These are phyloP conservation scores for Sinocyclocheilus anshuiensis DNA, from an alignment of 2,113 vertebrate genomes.

Conservation along the genomic window DNA sequence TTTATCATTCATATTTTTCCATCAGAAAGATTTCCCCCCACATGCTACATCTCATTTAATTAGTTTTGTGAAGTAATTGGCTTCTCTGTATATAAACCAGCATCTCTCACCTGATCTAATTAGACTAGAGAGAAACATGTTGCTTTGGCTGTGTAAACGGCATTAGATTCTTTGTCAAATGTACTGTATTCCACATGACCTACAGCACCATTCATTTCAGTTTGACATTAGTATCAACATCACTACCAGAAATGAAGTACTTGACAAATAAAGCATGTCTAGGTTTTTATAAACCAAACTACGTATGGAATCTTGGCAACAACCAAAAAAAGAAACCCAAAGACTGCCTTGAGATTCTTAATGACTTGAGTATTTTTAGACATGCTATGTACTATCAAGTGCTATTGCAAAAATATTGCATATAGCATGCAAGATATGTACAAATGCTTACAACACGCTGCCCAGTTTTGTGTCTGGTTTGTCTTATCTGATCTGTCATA, in stretches of 20 bases:
- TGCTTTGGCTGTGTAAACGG: background rate
- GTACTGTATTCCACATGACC: background rate
- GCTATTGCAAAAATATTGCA: background rate
- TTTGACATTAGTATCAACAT: background rate
- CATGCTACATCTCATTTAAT: background rate
- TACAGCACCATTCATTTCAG: background rate
- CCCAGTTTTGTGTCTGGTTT: too few species aligned
- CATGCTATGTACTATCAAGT: background rate
- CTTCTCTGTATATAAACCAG: slow-evolving; percentile 1
- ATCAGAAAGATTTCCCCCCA: background rate
- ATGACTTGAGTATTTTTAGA: slow-evolving; percentile 35
- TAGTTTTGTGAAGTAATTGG: background rate
- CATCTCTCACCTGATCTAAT: slow-evolving; percentile 15
- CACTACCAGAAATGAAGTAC: background rate
- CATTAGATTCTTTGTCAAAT: slow-evolving; percentile 12
- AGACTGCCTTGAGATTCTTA: background rate
- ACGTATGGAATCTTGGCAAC: background rate
- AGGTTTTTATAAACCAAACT: slow-evolving; percentile 13
- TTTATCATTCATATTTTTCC: background rate
- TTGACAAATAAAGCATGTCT: background rate
- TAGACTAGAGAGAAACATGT: background rate
- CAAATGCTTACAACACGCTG: too few species aligned
- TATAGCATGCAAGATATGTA: too few species aligned
- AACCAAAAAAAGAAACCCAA: background rate
- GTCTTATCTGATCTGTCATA: too few species aligned